These are phyloP conservation scores for Abrostola triplasia DNA, from an alignment of 2,888 invertebrate genomes.

Conservation along the genomic window DNA sequence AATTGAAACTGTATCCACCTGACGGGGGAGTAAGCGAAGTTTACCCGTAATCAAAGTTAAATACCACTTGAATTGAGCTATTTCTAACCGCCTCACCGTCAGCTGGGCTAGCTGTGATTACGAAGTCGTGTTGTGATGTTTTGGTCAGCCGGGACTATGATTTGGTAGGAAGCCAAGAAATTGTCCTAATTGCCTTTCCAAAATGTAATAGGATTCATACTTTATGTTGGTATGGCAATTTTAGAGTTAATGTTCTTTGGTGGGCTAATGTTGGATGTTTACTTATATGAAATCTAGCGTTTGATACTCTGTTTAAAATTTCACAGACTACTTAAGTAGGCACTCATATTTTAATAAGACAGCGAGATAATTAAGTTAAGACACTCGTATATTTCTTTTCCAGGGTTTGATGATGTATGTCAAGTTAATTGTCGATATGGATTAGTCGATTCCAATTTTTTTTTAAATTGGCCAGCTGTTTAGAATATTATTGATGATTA, in stretches of 20 bases:
- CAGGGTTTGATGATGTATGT: no score
- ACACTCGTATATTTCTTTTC: no score
- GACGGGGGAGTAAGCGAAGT: constrained; percentile 48
- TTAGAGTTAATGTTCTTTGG: neutral
- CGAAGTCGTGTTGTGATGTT: constrained; percentile 15
- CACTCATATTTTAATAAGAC: no score
- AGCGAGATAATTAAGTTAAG: no score
- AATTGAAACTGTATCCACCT: constrained; percentile 47
- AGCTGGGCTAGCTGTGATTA: constrained; percentile 22
- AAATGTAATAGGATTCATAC: constrained; percentile 2
- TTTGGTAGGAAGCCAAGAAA: constrained; percentile 1
- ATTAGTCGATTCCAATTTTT: no score
- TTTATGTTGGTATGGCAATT: neutral
- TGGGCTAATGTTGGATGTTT: neutral
- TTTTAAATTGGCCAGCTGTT: no score
- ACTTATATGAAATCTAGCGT: no score
- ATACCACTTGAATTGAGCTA: constrained; percentile 45
- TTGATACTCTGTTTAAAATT: no score
- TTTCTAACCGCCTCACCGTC: constrained; percentile 28
- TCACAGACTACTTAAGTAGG: no score
- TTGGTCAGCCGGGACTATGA: constrained; percentile 10
- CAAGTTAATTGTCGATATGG: no score
- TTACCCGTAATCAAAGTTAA: constrained; percentile 51
- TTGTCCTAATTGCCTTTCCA: neutral
- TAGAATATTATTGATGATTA: neutral